Evolutionary conservation across 2,797 vertebrate genomes (phyloP).

Genomic region (Chrosomus eos): DNA sequence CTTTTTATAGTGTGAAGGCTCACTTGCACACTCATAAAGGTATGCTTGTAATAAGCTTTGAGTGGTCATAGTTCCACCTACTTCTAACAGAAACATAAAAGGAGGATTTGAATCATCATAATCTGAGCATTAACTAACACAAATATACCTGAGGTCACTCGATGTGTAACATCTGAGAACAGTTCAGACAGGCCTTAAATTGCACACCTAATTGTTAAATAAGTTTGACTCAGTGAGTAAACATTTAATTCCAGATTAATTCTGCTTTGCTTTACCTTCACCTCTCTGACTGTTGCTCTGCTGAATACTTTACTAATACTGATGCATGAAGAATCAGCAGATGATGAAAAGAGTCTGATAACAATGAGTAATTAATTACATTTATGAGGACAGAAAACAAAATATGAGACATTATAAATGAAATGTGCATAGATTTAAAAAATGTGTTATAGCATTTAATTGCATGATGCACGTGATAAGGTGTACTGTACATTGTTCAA

Average conservation of each 20-base stretch:
- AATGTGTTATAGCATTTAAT: neutral
- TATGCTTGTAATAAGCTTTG: constrained; percentile 24
- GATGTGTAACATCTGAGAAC: constrained; percentile 15
- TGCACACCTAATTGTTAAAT: neutral
- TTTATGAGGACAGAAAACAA: neutral
- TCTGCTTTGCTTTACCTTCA: neutral
- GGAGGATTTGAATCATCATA: neutral
- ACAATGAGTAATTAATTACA: neutral
- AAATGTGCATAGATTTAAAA: neutral
- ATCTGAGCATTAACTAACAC: constrained; percentile 51
- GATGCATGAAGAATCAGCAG: constrained; percentile 23
- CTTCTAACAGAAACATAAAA: constrained; percentile 18
- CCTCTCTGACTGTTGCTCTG: constrained; percentile 21
- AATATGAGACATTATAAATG: neutral
- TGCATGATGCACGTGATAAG: neutral
- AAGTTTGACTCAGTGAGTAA: constrained; percentile 38
- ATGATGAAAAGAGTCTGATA: constrained; percentile 3
- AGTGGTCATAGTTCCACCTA: constrained; percentile 19
- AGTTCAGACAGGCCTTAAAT: neutral
- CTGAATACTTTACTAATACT: neutral
- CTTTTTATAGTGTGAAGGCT: constrained; percentile 25
- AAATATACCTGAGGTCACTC: constrained; percentile 29
- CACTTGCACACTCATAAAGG: constrained; percentile 15
- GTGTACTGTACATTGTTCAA: neutral
- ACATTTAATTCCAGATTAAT: constrained; percentile 8